phyloP scores from a whole-genome alignment of 2,113 vertebrate species.

The Petrocephalus zakoni region DNA sequence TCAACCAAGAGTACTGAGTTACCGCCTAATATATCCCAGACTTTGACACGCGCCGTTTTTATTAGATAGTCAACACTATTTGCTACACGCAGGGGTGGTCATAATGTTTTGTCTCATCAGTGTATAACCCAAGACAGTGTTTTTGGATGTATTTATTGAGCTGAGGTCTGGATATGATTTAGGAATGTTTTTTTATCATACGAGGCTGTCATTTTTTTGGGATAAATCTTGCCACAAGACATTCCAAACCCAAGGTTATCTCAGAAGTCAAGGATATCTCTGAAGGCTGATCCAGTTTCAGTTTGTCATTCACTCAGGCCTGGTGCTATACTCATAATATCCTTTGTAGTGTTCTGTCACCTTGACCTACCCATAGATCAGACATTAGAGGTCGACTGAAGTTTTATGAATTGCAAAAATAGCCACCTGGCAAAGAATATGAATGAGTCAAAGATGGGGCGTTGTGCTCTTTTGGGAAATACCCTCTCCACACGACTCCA shows the following conservation, averaged over 20 bases:
- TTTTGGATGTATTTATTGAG: background rate
- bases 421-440: conserved; percentile 53
- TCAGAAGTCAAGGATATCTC: background rate
- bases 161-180: background rate
- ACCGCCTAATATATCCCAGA: background rate
- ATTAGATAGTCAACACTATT: background rate
- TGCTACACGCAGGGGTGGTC: background rate
- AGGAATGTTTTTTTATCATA: background rate
- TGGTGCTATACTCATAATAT: too few species aligned
- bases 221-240: background rate
- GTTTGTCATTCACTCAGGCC: background rate
- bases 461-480: background rate
- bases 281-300: background rate
- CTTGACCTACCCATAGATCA: conserved; percentile 43
- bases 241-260: background rate
- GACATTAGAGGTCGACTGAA: conserved; percentile 11
- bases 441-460: background rate
- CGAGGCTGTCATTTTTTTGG: background rate
- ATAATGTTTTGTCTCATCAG: background rate
- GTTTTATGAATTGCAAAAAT: conserved; percentile 36
- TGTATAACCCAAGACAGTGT: background rate
- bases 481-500: background rate
- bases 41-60: background rate
- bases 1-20: background rate
- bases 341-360: background rate